Conservation (phyloP, 2,113 vertebrate species). For the Struthidea cinerea region DNA sequence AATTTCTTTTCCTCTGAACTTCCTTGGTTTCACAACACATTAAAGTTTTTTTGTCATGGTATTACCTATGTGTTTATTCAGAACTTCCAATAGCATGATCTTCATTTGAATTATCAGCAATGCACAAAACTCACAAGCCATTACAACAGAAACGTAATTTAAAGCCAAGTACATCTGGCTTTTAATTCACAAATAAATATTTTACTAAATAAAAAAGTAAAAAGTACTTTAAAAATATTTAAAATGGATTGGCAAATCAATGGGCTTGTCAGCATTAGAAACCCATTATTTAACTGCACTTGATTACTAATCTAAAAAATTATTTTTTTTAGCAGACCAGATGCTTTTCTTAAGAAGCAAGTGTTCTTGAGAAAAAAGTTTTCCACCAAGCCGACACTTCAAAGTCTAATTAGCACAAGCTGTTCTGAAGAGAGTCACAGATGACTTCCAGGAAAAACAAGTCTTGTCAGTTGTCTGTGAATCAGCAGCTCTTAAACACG, state of each 20-base stretch:
- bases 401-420: constrained; percentile 21
- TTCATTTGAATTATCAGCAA: background rate
- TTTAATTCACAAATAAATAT: background rate
- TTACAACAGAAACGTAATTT: background rate
- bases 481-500: background rate
- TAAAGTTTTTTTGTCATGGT: background rate
- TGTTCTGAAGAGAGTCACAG: background rate
- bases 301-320: constrained; percentile 4
- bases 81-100: background rate
- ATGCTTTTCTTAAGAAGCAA: constrained; percentile 27
- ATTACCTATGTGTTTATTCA: background rate
- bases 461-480: background rate
- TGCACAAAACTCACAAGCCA: background rate
- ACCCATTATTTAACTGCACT: background rate
- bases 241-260: background rate
- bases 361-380: background rate
- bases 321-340: background rate
- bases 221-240: background rate
- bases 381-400: background rate
- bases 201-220: constrained; percentile 14
- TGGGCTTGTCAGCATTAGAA: background rate
- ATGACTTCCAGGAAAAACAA: background rate
- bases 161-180: background rate
- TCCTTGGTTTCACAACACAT: background rate
- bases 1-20: background rate